phyloP scores from a whole-genome alignment of 2,797 vertebrate species.

The Ctenopoma multispine region DNA sequence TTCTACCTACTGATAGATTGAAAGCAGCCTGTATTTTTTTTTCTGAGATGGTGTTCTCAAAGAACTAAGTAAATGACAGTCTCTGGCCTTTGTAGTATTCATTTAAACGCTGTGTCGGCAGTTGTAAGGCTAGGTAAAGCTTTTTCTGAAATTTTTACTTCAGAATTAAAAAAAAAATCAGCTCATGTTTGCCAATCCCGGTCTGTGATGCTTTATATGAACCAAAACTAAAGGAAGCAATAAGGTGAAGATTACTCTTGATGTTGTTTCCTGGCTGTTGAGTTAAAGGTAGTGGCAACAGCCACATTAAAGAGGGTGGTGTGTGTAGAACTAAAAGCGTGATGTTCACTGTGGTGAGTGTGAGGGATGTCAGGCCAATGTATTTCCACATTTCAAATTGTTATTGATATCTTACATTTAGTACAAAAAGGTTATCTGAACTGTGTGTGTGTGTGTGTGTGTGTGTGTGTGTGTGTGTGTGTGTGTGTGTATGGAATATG shows the following conservation, averaged over 20 bases:
- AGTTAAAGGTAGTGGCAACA: too few relatives aligned
- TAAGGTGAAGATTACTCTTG: not conserved
- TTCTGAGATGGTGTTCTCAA: not conserved
- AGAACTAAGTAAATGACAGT: slow-evolving; percentile 23
- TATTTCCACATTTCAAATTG: too few relatives aligned
- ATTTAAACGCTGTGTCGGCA: slow-evolving; percentile 16
- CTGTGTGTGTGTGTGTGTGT: not conserved
- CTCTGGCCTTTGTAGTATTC: slow-evolving; percentile 2
- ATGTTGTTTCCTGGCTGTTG: slow-evolving; percentile 7
- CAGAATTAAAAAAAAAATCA: slow-evolving; percentile 10
- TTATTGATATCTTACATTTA: too few relatives aligned
- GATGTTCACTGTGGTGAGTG: too few relatives aligned
- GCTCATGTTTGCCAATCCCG: slow-evolving; percentile 11
- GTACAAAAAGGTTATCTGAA: not conserved
- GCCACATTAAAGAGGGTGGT: too few relatives aligned
- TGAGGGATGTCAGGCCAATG: too few relatives aligned
- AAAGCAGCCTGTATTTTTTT: not conserved
- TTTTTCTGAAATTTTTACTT: slow-evolving; percentile 3
- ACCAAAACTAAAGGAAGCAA: slow-evolving; percentile 6
- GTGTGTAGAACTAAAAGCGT: too few relatives aligned
- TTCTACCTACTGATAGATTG: not conserved
- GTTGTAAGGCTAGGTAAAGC: slow-evolving; percentile 3
- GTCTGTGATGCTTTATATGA: slow-evolving; percentile 28
- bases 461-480: too few relatives aligned
- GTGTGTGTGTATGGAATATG: too few relatives aligned